phyloP scores from a whole-genome alignment of 2,888 invertebrate species.

The Megaustenia siamemsis region DNA sequence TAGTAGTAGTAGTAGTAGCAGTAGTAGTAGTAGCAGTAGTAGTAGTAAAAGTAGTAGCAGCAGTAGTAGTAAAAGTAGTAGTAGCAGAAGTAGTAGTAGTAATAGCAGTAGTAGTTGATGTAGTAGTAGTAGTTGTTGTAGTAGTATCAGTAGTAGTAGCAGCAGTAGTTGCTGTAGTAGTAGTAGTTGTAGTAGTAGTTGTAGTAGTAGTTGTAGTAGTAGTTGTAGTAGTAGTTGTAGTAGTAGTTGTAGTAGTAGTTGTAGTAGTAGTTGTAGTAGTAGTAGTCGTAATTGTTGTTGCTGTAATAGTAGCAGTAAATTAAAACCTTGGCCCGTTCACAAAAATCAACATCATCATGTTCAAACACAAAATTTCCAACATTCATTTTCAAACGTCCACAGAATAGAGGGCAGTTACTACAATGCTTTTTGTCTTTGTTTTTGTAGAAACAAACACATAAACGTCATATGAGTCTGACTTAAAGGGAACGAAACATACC shows the following conservation, averaged over 20 bases:
- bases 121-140: conserved; percentile 8
- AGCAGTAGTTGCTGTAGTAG: conserved; percentile 12
- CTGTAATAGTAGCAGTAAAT: neutral
- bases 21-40: conserved; percentile 1
- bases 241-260: conserved; percentile 5
- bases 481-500: too few species aligned
- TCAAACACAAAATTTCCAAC: too few species aligned
- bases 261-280: conserved; percentile 21
- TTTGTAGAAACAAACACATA: too few species aligned
- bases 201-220: conserved; percentile 1
- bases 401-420: too few species aligned
- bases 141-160: conserved; percentile 27
- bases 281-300: neutral
- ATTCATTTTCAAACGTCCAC: too few species aligned
- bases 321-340: too few species aligned
- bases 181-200: conserved; percentile 11
- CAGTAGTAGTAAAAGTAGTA: conserved; percentile 2
- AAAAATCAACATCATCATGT: too few species aligned
- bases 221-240: conserved; percentile 19
- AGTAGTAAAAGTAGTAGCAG: conserved; percentile 17
- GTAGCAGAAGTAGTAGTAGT: neutral
- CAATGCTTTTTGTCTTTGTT: too few species aligned
- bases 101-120: conserved; percentile 13
- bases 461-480: too few species aligned
- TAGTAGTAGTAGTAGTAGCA: neutral